A percentile compares a stretch with the other conserved stretches of the same genome.
Evolutionary conservation across 2,113 vertebrate species (phyloP).

Genomic region (Mirounga angustirostris): DNA sequence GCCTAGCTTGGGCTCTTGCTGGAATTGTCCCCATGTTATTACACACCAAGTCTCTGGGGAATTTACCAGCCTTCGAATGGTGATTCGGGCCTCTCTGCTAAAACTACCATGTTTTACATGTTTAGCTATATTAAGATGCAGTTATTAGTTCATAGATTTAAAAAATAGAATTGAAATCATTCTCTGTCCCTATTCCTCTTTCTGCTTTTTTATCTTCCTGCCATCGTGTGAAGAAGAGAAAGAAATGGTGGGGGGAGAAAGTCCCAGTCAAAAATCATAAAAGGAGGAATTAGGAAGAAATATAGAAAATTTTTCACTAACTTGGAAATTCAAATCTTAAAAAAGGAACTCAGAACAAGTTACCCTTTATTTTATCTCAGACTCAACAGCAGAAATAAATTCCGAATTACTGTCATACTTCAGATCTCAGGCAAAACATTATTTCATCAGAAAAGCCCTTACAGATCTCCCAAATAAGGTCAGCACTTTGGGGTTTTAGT

Average conservation of each 20-base stretch:
- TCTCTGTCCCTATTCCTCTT: neutral
- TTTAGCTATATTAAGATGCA: neutral
- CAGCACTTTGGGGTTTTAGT: neutral
- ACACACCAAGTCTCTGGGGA: neutral
- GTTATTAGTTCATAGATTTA: neutral
- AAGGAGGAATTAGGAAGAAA: neutral
- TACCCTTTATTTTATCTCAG: conserved; percentile 15
- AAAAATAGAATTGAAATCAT: conserved; percentile 11
- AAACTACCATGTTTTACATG: neutral
- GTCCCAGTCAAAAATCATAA: neutral
- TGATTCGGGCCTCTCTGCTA: neutral
- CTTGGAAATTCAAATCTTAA: neutral
- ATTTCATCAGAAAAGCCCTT: conserved; percentile 9
- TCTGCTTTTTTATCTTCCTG: neutral
- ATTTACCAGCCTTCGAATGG: neutral
- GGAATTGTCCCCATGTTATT: neutral
- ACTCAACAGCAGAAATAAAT: conserved; percentile 15
- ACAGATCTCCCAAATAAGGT: neutral
- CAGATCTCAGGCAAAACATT: neutral
- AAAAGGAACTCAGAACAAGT: neutral
- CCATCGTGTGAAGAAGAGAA: neutral
- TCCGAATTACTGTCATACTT: conserved; percentile 31
- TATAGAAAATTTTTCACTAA: neutral
- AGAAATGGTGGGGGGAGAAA: neutral
- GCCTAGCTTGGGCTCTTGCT: neutral